Base-by-base conservation (phyloP, 2,113 vertebrate species). In the Rynchops niger region DNA sequence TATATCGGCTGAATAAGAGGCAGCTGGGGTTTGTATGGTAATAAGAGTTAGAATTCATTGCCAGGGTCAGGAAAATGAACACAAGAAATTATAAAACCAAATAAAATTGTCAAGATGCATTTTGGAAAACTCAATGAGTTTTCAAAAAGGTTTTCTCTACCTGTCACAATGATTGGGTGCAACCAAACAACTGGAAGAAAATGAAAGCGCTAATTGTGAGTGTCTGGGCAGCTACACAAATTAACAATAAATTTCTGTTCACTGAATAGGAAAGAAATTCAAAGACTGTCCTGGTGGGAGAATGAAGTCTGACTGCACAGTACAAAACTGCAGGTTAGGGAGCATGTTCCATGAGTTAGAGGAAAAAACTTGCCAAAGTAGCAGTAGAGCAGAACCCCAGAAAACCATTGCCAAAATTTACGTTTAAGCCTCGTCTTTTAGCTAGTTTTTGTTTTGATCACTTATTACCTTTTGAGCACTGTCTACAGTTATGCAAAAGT, bases 61-160 rank as follows among this genome's bases (percentile, higher is more conserved):
- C 49, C 32, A 45, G 0, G 2, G 32, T 11, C 56, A 83, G 27
- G 49, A 77, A 93, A 87, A 91, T 42, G 55, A 91, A 65, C n/a
- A 93, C 69, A 92, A 40, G 62, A 87, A 84, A 94, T 96, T 91
- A 89, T 47, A 91, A 89, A 82, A 22, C 49, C 73, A 87, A 95
- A 86, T 92, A 94, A 91, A 96, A 91, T 65, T 96, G 92, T 92
- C 92, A 91, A 61, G 42, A 90, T 77, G 47, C 18, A 89, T 96
- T 95, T 96, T 63, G 82, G 73, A 93, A 95, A 96, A 89, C 15
- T 40, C 22, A 20, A 1, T 82, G 53, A 86, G 73, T 91, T 95
- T 89, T 89, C 61, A 70, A 8, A 85, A 81, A 59, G 7, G 45
- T 56, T 95, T 92, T 89, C 74, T 72, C 9, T 76, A 79, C 38